Evolutionary conservation across 2,888 invertebrate genomes (phyloP).

Genomic region (Listrodromus nycthemerus): DNA sequence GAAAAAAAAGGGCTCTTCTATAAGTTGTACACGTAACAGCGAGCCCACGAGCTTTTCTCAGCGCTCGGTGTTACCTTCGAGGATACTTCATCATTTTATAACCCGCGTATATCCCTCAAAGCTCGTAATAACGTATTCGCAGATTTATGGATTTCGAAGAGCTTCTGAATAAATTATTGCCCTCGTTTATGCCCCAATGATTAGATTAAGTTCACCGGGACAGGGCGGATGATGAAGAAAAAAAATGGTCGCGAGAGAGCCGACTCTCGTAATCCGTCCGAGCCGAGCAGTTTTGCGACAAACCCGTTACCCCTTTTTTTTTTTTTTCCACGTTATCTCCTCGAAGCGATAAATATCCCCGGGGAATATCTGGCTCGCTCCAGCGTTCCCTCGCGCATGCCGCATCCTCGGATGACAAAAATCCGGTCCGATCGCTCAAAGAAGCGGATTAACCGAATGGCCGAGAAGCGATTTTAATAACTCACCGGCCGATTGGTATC

Average conservation of each 20-base stretch:
- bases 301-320: not conserved
- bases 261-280: conserved; percentile 37
- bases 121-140: conserved; percentile 41
- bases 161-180: conserved; percentile 33
- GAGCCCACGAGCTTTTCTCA: conserved; percentile 21
- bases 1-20: conserved; percentile 21
- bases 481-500: conserved; percentile 2
- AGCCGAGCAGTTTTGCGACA: conserved; percentile 30
- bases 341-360: conserved; percentile 24
- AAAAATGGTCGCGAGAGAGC: conserved; percentile 2
- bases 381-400: not conserved
- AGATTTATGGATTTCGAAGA: conserved; percentile 36
- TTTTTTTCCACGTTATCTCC: conserved; percentile 21
- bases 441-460: conserved; percentile 30
- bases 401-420: not conserved
- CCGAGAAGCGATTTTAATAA: conserved; percentile 23
- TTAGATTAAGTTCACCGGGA: conserved; percentile 43
- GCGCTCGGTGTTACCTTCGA: not conserved
- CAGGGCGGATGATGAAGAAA: not conserved
- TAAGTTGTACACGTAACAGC: not conserved
- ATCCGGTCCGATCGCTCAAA: not conserved
- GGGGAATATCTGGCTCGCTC: not conserved
- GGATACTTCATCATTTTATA: conserved; percentile 36
- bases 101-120: conserved; percentile 17
- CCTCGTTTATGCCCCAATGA: conserved; percentile 36